A percentile compares a stretch with the other conserved stretches of the same genome.
Evolutionary conservation across 2,888 invertebrate species (phyloP).

Genomic region (Carcina quercana): DNA sequence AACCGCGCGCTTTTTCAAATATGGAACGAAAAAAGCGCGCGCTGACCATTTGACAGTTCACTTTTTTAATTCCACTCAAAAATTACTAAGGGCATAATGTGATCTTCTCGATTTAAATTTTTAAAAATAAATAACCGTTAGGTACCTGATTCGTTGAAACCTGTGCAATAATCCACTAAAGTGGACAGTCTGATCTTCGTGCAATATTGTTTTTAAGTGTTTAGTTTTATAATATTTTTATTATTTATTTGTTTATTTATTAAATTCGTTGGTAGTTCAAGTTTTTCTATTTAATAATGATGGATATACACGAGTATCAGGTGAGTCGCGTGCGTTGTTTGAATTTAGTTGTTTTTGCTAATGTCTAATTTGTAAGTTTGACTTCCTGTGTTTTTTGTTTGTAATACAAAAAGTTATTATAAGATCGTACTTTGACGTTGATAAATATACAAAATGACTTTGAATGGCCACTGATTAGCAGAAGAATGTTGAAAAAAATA

Average conservation of each 20-base stretch:
- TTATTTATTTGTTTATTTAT: constrained; percentile 20
- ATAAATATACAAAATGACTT: too few relatives aligned
- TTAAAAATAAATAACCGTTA: constrained; percentile 20
- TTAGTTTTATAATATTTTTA: constrained; percentile 27
- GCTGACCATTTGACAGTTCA: constrained; percentile 12
- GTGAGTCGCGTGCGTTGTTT: constrained; percentile 39
- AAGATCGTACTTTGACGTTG: too few relatives aligned
- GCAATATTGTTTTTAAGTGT: constrained; percentile 46
- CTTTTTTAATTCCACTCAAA: constrained; percentile 4
- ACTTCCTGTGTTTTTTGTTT: too few relatives aligned
- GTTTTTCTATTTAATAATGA: constrained; percentile 29
- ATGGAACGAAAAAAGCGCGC: constrained; percentile 14
- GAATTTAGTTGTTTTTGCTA: too few relatives aligned
- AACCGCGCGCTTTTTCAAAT: constrained; percentile 31
- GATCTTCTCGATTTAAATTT: constrained; percentile 20
- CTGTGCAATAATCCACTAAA: constrained; percentile 57
- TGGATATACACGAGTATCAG: constrained; percentile 68
- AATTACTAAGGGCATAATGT: constrained; percentile 19
- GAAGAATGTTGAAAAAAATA: too few relatives aligned
- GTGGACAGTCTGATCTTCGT: constrained; percentile 63
- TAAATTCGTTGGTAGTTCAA: too few relatives aligned
- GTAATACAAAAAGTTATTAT: too few relatives aligned
- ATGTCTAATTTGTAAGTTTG: too few relatives aligned
- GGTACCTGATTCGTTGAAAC: constrained; percentile 45
- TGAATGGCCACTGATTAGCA: too few relatives aligned